Percentiles rank a stretch among this genome's conserved stretches.
phyloP scores from a whole-genome alignment of 2,888 invertebrate species.

The Andrena dorsata region DNA sequence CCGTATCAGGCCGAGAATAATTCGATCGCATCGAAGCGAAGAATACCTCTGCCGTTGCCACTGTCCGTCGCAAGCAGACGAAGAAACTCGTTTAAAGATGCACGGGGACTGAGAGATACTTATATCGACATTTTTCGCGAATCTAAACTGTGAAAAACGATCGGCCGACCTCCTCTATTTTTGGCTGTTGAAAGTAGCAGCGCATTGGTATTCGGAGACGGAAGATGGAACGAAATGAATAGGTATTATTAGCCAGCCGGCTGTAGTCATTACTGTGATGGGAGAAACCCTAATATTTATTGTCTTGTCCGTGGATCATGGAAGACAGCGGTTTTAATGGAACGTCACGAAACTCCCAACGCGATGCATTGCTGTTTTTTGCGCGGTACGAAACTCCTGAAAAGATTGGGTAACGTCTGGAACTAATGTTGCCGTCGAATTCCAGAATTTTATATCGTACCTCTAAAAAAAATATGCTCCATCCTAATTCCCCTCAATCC shows the following conservation, averaged over 20 bases:
- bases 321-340: neutral
- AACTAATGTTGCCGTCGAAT: neutral
- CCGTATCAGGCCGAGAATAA: constrained; percentile 10
- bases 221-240: constrained; percentile 18
- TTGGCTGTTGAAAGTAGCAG: constrained; percentile 1
- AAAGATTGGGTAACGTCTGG: neutral
- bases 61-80: neutral
- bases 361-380: neutral
- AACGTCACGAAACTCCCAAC: neutral
- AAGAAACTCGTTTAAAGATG: constrained; percentile 44
- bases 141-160: constrained; percentile 30
- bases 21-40: neutral
- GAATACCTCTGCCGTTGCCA: neutral
- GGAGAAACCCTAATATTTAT: constrained; percentile 26
- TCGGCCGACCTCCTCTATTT: constrained; percentile 45
- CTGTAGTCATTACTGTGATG: constrained; percentile 47
- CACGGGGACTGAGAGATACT: constrained; percentile 4
- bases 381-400: neutral
- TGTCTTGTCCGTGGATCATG: neutral
- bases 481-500: neutral
- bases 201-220: neutral
- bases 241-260: constrained; percentile 27
- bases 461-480: neutral
- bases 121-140: constrained; percentile 17
- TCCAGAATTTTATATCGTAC: neutral